phyloP scores from a whole-genome alignment of 2,888 invertebrate species.

The Tetragonisca angustula region DNA sequence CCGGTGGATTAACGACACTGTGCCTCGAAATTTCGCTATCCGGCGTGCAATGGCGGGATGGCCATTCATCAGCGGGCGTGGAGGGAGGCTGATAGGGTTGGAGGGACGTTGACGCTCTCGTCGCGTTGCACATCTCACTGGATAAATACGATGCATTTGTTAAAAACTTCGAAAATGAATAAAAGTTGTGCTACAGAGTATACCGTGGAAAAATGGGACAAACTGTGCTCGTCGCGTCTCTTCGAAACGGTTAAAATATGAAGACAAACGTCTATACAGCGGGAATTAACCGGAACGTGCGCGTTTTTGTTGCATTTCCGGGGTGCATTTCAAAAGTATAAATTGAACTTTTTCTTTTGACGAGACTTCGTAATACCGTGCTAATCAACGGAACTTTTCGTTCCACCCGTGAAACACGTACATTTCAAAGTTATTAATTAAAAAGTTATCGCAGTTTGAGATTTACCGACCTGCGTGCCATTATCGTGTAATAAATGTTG shows the following conservation, averaged over 20 bases:
- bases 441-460: neutral
- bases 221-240: neutral
- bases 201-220: neutral
- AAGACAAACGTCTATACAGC: no score
- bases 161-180: neutral
- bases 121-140: neutral
- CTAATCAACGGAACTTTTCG: neutral
- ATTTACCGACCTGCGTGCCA: neutral
- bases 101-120: neutral
- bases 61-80: neutral
- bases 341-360: neutral
- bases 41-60: neutral
- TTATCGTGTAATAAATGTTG: neutral
- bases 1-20: neutral
- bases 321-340: neutral
- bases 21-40: neutral
- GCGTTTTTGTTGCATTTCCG: neutral
- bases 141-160: neutral
- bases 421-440: accelerated
- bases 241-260: neutral
- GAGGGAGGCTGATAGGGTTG: no score
- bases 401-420: neutral
- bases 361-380: neutral
- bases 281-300: neutral
- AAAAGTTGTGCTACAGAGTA: neutral